Conservation (phyloP, 2,888 invertebrate genomes). For the Erebia palarica region DNA sequence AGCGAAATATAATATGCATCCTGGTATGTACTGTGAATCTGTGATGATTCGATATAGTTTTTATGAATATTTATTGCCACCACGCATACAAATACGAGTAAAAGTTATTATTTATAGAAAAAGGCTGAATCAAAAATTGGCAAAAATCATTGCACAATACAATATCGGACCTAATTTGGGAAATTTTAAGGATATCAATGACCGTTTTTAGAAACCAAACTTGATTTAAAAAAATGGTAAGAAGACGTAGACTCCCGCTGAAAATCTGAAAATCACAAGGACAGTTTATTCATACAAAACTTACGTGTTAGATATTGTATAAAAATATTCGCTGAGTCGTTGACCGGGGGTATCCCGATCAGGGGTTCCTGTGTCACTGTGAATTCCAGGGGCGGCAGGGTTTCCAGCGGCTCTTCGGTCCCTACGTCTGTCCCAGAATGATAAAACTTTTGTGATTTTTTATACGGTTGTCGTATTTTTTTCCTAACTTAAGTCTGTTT, state of each 20-base stretch:
- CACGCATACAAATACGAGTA: constrained; percentile 5
- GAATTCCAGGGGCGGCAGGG: constrained; percentile 52
- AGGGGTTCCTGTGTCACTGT: constrained; percentile 54
- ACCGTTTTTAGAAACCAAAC: too few species aligned
- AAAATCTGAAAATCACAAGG: constrained; percentile 63
- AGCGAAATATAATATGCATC: too few species aligned
- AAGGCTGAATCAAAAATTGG: too few species aligned
- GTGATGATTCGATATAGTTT: not conserved
- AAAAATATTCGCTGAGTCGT: constrained; percentile 64
- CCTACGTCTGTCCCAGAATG: constrained; percentile 66
- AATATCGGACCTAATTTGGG: too few species aligned
- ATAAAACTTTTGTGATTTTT: constrained; percentile 50
- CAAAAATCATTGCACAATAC: too few species aligned
- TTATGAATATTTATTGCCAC: not conserved
- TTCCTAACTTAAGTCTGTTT: constrained; percentile 24
- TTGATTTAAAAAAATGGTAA: not conserved
- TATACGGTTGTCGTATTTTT: constrained; percentile 77
- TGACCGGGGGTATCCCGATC: constrained; percentile 58
- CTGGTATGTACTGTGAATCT: too few species aligned
- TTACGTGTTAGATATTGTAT: constrained; percentile 78
- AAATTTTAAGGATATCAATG: too few species aligned
- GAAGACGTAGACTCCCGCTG: not conserved
- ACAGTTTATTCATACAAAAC: constrained; percentile 48
- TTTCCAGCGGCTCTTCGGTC: constrained; percentile 48
- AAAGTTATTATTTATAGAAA: not conserved